Evolutionary conservation across 2,797 vertebrate species (phyloP).

Genomic region (Gila robusta): DNA sequence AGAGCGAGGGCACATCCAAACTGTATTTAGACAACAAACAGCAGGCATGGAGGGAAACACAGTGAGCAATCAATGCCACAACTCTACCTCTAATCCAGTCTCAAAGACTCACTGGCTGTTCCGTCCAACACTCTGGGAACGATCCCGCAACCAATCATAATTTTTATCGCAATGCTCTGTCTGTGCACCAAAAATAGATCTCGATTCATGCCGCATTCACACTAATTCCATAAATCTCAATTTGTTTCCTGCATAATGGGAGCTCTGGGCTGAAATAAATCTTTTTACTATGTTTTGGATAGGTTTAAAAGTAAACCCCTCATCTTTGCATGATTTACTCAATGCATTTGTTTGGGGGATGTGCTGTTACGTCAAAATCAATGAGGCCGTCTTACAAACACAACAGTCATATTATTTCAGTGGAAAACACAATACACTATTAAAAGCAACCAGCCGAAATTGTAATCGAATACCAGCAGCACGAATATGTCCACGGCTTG

Average conservation of each 20-base stretch:
- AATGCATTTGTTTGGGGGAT: conserved; percentile 70
- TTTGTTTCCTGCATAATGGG: conserved; percentile 79
- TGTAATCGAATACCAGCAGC: neutral
- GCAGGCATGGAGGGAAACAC: conserved; percentile 70
- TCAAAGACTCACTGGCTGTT: conserved; percentile 62
- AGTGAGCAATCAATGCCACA: conserved; percentile 69
- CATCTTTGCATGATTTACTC: conserved; percentile 62
- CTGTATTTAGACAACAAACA: conserved; percentile 79
- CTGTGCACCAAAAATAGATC: conserved; percentile 74
- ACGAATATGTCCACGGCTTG: neutral
- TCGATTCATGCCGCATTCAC: conserved; percentile 71
- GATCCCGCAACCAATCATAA: conserved; percentile 69
- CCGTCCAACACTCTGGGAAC: conserved; percentile 49
- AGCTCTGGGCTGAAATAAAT: conserved; percentile 77
- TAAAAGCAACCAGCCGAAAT: conserved; percentile 7
- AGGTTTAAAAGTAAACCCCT: conserved; percentile 79
- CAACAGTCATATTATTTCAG: conserved; percentile 66
- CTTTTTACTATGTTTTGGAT: conserved; percentile 73
- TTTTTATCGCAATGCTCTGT: conserved; percentile 60
- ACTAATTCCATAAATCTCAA: conserved; percentile 80
- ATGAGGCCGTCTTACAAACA: conserved; percentile 62
- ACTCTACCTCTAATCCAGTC: conserved; percentile 66
- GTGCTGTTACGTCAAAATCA: conserved; percentile 46
- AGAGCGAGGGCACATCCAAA: conserved; percentile 72
- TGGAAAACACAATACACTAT: conserved; percentile 61